Conservation (phyloP, 2,113 vertebrate genomes). For the Periophthalmus modestus region DNA sequence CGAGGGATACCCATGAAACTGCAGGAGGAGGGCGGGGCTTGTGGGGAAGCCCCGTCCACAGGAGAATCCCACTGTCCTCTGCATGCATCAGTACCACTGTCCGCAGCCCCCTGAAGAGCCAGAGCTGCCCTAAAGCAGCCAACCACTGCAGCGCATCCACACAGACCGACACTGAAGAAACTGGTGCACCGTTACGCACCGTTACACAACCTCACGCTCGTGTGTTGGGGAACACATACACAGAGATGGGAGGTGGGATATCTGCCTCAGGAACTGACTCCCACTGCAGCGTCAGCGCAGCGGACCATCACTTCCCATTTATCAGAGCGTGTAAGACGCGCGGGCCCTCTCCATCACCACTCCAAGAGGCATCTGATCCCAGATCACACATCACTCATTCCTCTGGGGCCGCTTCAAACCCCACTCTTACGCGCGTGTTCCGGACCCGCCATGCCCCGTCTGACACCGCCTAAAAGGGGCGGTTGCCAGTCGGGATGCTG, state of each 20-base stretch:
- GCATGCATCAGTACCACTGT: not conserved
- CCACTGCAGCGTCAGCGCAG: not conserved
- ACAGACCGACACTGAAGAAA: not conserved
- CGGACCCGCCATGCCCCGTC: not conserved
- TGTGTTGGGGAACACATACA: not conserved
- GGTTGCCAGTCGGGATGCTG: conserved; percentile 3
- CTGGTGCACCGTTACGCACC: conserved; percentile 4
- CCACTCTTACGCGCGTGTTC: not conserved
- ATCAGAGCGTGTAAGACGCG: not conserved
- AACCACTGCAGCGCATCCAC: not conserved
- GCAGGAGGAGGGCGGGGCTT: not conserved
- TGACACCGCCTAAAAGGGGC: not conserved
- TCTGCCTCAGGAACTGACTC: not conserved
- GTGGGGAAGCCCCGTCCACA: not conserved
- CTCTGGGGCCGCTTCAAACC: not conserved
- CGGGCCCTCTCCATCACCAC: not conserved
- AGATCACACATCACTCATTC: not conserved
- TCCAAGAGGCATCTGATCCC: not conserved
- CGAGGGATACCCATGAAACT: not conserved
- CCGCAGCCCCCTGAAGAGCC: not conserved
- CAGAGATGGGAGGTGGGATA: conserved; percentile 1
- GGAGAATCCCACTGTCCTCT: conserved; percentile 1
- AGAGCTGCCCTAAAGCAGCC: not conserved
- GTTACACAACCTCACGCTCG: conserved; percentile 2
- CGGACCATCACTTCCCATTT: conserved; percentile 5